Evolutionary conservation across 2,113 vertebrate species (phyloP), one percentile per base, ranked within the genome.

Genomic region (Anguilla rostrata): DNA sequence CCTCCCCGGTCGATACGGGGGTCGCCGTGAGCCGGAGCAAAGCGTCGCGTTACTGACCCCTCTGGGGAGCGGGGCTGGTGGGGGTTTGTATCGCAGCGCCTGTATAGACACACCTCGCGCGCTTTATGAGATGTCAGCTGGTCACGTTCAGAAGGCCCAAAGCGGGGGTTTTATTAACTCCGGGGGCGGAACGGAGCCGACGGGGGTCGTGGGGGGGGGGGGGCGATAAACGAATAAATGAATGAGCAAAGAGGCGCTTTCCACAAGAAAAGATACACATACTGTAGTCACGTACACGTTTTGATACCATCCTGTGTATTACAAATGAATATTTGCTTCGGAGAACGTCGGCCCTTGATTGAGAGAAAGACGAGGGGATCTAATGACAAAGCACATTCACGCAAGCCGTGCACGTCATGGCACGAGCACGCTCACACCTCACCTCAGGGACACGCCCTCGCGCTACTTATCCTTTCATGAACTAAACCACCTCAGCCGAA

Each of bases 401-500:
- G 49, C 49, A 53, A 53, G 14, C 49, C 11, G 81, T 81, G 79
- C 56, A 80, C 80, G 78, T 1, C 43, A 46, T 46, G 4, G 43
- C 43, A 46, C 43, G 8, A 46, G 43, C 43, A 46, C 5, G 8
- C 43, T 40, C 29, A 80, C 4, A 39, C 14, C 34, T 40, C 16
- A 81, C 0, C 39, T n/a, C 34, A 34, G 34, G 34, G 34, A 1
- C 34, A 34, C 43, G 3, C 43, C 43, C 8, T 8, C 8, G 2
- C 43, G 43, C 43, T 46, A 8, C 43, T 46, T 46, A 16, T 60
- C 34, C 78, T 94, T 94, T 93, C 94, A 92, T 93, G 94, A 94
- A 90, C 91, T 82, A 87, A 90, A 94, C 93, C 92, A 90, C 90
- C 91, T 86, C 91, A 82, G 89, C 87, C 93, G 91, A 90, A 91